These are phyloP conservation scores for Sarcophaga bullata DNA, from an alignment of 1,140 invertebrate species.

Conservation along the genomic window DNA sequence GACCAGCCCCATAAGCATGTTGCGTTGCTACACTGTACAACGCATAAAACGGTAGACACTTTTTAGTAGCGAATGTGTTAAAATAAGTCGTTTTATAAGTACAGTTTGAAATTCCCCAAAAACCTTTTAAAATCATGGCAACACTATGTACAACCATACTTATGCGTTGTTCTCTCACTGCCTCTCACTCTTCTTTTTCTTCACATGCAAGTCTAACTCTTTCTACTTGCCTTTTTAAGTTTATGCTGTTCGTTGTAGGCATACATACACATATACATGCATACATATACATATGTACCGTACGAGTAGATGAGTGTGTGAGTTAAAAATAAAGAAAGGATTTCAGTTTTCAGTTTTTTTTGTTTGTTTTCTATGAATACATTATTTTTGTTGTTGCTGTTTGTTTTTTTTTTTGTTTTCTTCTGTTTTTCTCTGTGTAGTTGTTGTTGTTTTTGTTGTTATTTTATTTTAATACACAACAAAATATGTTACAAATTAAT, in stretches of 20 bases:
- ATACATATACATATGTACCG: background rate
- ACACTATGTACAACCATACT: too few species aligned
- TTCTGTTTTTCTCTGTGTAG: background rate
- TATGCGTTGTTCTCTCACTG: too few species aligned
- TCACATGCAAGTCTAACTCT: background rate
- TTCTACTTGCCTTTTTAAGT: background rate
- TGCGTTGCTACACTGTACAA: too few species aligned
- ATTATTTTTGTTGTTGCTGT: background rate
- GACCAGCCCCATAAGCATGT: too few species aligned
- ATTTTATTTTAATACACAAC: background rate
- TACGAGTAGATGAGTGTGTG: background rate
- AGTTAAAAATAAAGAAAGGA: background rate
- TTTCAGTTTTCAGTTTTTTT: background rate
- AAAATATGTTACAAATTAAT: slow-evolving; percentile 16
- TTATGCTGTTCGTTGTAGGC: background rate
- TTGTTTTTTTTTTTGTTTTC: background rate
- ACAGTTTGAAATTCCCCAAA: too few species aligned
- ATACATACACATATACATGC: too few species aligned
- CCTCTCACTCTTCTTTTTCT: too few species aligned
- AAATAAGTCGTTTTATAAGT: too few species aligned
- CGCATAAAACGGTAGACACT: too few species aligned
- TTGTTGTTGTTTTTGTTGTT: too few species aligned
- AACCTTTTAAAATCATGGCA: too few species aligned
- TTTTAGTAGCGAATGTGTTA: too few species aligned
- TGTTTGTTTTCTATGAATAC: background rate